Evolutionary conservation across 2,113 vertebrate genomes (phyloP).

Genomic region (Pelusios castaneus): DNA sequence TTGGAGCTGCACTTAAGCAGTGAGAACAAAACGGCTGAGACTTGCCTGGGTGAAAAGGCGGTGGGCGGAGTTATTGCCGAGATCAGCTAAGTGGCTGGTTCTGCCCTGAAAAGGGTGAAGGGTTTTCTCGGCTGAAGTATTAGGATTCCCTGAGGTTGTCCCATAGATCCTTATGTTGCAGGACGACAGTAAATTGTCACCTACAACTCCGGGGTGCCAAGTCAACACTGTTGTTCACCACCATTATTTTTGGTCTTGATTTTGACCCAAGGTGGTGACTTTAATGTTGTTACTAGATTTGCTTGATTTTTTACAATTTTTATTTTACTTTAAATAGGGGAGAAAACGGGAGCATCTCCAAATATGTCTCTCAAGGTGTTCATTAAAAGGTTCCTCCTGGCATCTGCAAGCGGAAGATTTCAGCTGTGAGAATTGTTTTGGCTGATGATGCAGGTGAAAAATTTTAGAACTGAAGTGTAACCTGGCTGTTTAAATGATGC

Average conservation of each 20-base stretch:
- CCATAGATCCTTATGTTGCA: not conserved
- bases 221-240: not conserved
- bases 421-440: not conserved
- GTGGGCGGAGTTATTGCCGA: not conserved
- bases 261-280: not conserved
- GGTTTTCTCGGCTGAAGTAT: fast-evolving
- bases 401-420: conserved; percentile 12
- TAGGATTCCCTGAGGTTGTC: not conserved
- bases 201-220: not conserved
- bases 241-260: fast-evolving
- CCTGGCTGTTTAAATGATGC: not conserved
- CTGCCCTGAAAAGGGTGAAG: fast-evolving
- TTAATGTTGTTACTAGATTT: not conserved
- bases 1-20: not conserved
- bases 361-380: not conserved
- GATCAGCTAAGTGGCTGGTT: not conserved
- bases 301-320: not conserved
- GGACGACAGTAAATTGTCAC: not conserved
- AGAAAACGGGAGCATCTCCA: not conserved
- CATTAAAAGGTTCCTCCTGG: conserved; percentile 4
- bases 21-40: not conserved
- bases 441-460: not conserved
- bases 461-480: not conserved
- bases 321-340: not conserved
- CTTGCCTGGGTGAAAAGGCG: not conserved